These are phyloP conservation scores for Hydrocynus forskahlii DNA, from an alignment of 2,797 vertebrate species.

Conservation along the genomic window DNA sequence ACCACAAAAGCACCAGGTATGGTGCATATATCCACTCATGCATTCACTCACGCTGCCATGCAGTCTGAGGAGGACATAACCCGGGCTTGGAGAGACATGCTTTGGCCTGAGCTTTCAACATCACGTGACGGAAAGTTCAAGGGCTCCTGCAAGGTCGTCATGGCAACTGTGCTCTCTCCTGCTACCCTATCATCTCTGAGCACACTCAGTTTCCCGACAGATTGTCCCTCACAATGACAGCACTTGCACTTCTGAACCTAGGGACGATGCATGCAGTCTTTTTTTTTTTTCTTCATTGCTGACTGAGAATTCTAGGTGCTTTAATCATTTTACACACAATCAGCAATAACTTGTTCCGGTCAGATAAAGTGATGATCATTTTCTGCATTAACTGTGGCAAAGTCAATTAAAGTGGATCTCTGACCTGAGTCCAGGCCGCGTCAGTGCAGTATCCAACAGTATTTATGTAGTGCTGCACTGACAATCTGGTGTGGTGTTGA, in stretches of 20 bases:
- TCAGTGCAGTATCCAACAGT: background rate
- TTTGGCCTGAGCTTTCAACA: conserved; percentile 84
- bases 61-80: conserved; percentile 9
- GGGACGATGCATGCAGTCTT: background rate
- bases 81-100: conserved; percentile 55
- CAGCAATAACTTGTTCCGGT: background rate
- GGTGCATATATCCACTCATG: conserved; percentile 4
- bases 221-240: conserved; percentile 66
- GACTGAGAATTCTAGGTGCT: background rate
- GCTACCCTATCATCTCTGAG: conserved; percentile 84
- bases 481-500: background rate
- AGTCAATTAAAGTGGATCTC: background rate
- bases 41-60: conserved; percentile 10
- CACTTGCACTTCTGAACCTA: conserved; percentile 56
- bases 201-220: conserved; percentile 74
- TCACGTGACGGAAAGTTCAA: conserved; percentile 85
- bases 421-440: background rate
- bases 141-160: conserved; percentile 87
- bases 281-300: conserved; percentile 25
- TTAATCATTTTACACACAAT: background rate
- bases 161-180: conserved; percentile 86
- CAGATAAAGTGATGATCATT: background rate
- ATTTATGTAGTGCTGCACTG: too few relatives aligned
- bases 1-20: background rate
- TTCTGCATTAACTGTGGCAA: background rate